Evolutionary conservation across 2,113 vertebrate species (phyloP).

Genomic region (Damaliscus lunatus): DNA sequence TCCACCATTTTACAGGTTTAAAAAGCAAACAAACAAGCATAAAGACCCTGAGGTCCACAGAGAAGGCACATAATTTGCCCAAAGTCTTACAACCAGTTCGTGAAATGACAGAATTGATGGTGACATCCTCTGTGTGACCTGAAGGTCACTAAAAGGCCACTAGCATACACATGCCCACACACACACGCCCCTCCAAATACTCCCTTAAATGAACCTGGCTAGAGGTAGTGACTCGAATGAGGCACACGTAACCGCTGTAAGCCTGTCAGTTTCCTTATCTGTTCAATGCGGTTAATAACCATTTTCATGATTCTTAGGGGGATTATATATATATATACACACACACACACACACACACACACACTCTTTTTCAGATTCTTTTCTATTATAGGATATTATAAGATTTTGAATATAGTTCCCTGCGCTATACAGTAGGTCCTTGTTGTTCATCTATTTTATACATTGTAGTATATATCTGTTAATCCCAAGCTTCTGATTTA

Average conservation of each 20-base stretch:
- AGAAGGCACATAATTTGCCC: background rate
- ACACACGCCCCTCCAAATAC: background rate
- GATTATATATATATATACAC: background rate
- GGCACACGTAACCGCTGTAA: background rate
- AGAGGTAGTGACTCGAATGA: background rate
- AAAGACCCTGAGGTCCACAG: background rate
- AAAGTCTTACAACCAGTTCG: background rate
- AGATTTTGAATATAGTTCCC: background rate
- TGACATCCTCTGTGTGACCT: background rate
- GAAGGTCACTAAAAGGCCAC: background rate
- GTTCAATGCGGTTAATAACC: background rate
- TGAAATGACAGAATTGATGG: background rate
- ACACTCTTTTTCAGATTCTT: background rate
- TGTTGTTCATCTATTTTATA: background rate
- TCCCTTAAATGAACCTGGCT: background rate
- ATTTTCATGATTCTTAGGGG: background rate
- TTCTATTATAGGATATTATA: background rate
- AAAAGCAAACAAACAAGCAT: background rate
- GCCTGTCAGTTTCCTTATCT: background rate
- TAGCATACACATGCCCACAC: background rate
- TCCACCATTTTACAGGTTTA: background rate
- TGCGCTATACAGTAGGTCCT: background rate
- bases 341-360: rapidly evolving
- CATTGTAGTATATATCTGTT: background rate
- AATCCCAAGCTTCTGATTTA: background rate